Evolutionary conservation across 2,797 vertebrate genomes (phyloP).

Genomic region (Arremon brunneinucha): DNA sequence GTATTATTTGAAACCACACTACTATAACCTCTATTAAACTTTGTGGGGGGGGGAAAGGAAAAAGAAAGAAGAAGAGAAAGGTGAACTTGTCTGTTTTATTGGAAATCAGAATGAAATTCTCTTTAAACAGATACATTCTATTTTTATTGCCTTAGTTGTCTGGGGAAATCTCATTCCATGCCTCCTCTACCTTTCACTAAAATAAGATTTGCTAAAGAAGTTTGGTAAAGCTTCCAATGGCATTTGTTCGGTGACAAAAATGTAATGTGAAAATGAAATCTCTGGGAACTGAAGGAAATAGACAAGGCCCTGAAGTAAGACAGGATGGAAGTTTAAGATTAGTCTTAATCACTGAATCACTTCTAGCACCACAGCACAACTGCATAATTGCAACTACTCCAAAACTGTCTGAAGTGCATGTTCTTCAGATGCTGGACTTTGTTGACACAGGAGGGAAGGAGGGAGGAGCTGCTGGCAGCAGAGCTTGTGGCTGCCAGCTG

Average conservation of each 20-base stretch:
- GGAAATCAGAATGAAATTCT: neutral
- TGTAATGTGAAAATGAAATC: neutral
- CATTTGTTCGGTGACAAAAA: conserved; percentile 4
- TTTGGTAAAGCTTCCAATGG: conserved; percentile 4
- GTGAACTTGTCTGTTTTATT: conserved; percentile 54
- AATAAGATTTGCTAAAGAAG: neutral
- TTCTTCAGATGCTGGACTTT: neutral
- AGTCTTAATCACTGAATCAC: neutral
- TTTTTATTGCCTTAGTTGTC: conserved; percentile 27
- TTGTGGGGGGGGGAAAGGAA: neutral
- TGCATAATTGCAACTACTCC: neutral
- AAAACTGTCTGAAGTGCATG: neutral
- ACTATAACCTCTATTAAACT: conserved; percentile 40
- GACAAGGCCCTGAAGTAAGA: neutral
- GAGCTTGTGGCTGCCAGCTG: neutral
- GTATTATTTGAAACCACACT: conserved; percentile 46
- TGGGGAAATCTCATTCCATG: neutral
- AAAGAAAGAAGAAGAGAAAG: neutral
- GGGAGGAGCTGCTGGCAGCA: neutral
- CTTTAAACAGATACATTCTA: conserved; percentile 23
- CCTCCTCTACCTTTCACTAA: neutral
- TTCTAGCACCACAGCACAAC: neutral
- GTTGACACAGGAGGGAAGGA: neutral
- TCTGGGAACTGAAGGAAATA: neutral
- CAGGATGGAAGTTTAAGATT: neutral